These are phyloP conservation scores for Periophthalmus modestus DNA, from an alignment of 2,113 vertebrate genomes.

Conservation along the genomic window DNA sequence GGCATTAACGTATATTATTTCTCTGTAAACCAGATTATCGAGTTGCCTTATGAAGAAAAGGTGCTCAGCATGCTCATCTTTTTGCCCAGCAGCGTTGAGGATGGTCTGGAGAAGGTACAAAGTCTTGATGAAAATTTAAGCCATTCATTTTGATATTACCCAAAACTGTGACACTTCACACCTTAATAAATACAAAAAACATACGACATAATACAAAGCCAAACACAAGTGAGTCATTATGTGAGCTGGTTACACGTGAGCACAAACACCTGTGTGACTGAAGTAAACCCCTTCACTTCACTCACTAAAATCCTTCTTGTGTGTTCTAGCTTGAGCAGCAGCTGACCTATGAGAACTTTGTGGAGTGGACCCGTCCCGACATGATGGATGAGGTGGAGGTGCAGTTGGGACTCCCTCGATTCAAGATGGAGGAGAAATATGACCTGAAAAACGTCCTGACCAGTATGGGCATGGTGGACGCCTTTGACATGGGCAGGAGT, in stretches of 20 bases:
- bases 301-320: not conserved
- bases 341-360: constrained; percentile 80
- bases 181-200: too few relatives aligned
- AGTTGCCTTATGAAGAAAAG: constrained; percentile 88
- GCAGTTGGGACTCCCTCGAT: constrained; percentile 77
- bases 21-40: constrained; percentile 77
- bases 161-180: too few relatives aligned
- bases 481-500: constrained; percentile 65
- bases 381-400: constrained; percentile 76
- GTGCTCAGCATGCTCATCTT: constrained; percentile 94
- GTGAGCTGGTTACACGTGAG: too few relatives aligned
- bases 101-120: constrained; percentile 86
- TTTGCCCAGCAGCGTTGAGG: constrained; percentile 83
- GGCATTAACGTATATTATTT: not conserved
- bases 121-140: not conserved
- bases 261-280: too few relatives aligned
- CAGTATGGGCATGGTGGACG: constrained; percentile 83
- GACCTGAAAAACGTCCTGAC: constrained; percentile 74
- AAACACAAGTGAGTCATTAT: too few relatives aligned
- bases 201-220: too few relatives aligned
- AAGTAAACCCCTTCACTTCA: too few relatives aligned
- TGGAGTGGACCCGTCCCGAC: constrained; percentile 75
- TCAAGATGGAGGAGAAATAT: constrained; percentile 83
- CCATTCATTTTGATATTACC: too few relatives aligned
- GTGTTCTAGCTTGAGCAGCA: constrained; percentile 76